Base-by-base conservation (phyloP, 2,888 invertebrate genomes). In the Heliconius hortense region DNA sequence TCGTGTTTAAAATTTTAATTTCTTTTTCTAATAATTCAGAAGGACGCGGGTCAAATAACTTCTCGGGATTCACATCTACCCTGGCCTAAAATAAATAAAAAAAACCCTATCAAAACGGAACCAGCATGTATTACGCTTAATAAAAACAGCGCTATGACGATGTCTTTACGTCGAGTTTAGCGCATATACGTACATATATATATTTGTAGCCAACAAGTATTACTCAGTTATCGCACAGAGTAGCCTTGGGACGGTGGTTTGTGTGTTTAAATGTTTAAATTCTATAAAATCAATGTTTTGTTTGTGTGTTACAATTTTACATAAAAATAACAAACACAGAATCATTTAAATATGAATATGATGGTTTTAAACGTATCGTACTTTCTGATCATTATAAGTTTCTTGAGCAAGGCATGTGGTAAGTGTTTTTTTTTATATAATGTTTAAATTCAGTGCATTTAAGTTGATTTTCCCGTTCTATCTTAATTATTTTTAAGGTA, bases 211-310 rank as follows among this genome's bases (percentile, higher is more conserved):
- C 28, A 60, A 67, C 73, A 18, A 73, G 67, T 35, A 48, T 18
- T n/a, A 56, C 66, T 66, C 60, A 73, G 73, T 74, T 18, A 59
- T 24, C 60, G 68, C 31, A 31, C 31, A 60, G 53, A 48, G 62
- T 63, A 69, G 62, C n/a, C 24, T 31, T 43, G 15, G 74, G 59
- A 21, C 53, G 63, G 75, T 69, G 24, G 76, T 69, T 69, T 73
- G 39, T 69, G 39, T 64, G 69, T 18, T 69, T 53, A 48, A 67
- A 62, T 28, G 15, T 53, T 53, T 62, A 39, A 69, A 63, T n/a
- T 53, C 18, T 35, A 63, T 15, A 18, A 66, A 66, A 8, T 66
- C 1, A 18, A n/a, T 18, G 43, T 64, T 39, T 39, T 35, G 39
- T 43, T 66, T 43, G 39, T 43, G 15, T 43, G 5, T 24, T 13